Percentiles rank a stretch among this genome's conserved stretches.
phyloP scores from a whole-genome alignment of 2,888 invertebrate genomes.

The Leucophenga montana region DNA sequence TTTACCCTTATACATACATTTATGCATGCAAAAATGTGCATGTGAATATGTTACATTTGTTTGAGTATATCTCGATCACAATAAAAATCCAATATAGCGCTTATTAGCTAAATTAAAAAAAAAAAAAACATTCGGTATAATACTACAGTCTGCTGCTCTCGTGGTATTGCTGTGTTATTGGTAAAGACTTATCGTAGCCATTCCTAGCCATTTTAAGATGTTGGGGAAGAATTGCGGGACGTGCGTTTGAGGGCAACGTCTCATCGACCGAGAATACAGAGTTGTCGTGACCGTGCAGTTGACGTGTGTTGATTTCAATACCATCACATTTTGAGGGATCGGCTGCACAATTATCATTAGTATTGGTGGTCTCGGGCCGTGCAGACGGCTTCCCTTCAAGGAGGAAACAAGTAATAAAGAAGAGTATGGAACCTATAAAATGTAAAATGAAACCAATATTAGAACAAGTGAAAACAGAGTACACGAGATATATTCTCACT shows the following conservation, averaged over 20 bases:
- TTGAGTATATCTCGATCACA: background rate
- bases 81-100: background rate
- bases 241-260: constrained; percentile 61
- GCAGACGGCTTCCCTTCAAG: constrained; percentile 78
- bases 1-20: too few species aligned
- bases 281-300: constrained; percentile 71
- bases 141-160: constrained; percentile 71
- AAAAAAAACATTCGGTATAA: constrained; percentile 40
- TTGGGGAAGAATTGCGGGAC: constrained; percentile 65
- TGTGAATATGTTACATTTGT: background rate
- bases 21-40: too few species aligned
- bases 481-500: constrained; percentile 77
- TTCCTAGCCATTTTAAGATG: constrained; percentile 62
- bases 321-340: constrained; percentile 38
- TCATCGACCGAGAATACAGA: constrained; percentile 71
- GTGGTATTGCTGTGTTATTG: constrained; percentile 32
- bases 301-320: constrained; percentile 55
- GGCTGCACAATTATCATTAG: constrained; percentile 46
- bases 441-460: too few species aligned
- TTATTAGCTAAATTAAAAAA: constrained; percentile 31
- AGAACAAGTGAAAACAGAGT: background rate
- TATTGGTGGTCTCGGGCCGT: constrained; percentile 9
- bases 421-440: constrained; percentile 83
- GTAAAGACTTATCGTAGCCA: constrained; percentile 56
- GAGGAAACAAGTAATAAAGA: constrained; percentile 86